These are phyloP conservation scores for Heliconius hermathena DNA, from an alignment of 1,140 invertebrate species.

Conservation along the genomic window DNA sequence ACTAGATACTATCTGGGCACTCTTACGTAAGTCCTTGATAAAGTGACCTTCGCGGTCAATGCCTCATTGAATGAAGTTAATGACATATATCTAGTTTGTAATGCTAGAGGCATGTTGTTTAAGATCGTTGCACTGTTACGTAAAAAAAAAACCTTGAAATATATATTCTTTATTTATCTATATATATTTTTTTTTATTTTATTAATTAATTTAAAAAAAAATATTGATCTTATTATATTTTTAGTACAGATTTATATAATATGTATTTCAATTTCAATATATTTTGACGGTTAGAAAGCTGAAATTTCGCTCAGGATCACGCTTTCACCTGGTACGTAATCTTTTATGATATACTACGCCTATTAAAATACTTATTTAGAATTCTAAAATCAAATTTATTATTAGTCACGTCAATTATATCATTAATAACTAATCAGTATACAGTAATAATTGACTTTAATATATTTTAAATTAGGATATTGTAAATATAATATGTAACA, in stretches of 20 bases:
- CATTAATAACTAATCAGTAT: too few relatives aligned
- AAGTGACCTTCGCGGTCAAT: slow-evolving; percentile 66
- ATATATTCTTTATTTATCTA: not conserved
- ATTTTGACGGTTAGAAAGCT: not conserved
- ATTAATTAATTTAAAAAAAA: not conserved
- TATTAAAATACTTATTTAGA: not conserved
- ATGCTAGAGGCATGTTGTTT: slow-evolving; percentile 37
- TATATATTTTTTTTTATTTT: not conserved
- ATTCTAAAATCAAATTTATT: not conserved
- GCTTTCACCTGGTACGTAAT: not conserved
- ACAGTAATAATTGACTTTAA: too few relatives aligned
- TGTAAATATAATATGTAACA: too few relatives aligned
- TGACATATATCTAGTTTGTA: slow-evolving; percentile 40
- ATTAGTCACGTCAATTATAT: not conserved
- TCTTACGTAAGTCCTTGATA: slow-evolving; percentile 68
- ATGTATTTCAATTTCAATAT: not conserved
- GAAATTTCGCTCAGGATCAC: not conserved
- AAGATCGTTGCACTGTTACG: slow-evolving; percentile 32
- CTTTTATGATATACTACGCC: not conserved
- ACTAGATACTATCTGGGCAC: slow-evolving; percentile 55
- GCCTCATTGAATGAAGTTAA: slow-evolving; percentile 52
- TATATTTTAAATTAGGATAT: too few relatives aligned
- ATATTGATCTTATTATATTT: not conserved
- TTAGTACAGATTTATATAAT: not conserved
- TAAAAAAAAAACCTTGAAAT: slow-evolving; percentile 30